Evolutionary conservation across 2,113 vertebrate genomes (phyloP).

Genomic region (Mystacornis crossleyi): DNA sequence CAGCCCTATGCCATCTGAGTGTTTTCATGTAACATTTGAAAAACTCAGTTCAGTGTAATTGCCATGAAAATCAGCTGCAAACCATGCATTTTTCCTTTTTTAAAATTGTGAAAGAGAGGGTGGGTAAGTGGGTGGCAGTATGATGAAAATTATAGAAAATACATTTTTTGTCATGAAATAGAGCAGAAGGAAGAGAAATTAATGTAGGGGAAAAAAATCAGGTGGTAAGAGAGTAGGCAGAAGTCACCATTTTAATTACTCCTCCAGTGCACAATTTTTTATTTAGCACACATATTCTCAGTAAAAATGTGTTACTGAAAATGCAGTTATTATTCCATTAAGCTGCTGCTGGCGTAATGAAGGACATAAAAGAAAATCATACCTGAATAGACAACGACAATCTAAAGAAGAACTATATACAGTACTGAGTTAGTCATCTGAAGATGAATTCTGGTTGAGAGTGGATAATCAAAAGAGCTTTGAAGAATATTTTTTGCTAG

Average conservation of each 20-base stretch:
- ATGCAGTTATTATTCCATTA: slow-evolving; percentile 36
- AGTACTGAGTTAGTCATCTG: neutral
- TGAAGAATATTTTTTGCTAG: neutral
- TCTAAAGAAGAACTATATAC: neutral
- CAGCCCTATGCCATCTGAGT: neutral
- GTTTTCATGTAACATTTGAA: slow-evolving; percentile 19
- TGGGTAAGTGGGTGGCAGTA: slow-evolving; percentile 62
- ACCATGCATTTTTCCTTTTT: slow-evolving; percentile 57
- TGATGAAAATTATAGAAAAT: slow-evolving; percentile 43
- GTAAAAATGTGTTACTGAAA: slow-evolving; percentile 3
- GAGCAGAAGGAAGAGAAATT: slow-evolving; percentile 41
- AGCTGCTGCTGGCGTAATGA: neutral
- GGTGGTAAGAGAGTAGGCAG: slow-evolving; percentile 46
- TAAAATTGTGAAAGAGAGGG: slow-evolving; percentile 64
- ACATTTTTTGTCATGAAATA: slow-evolving; percentile 53
- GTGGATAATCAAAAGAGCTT: neutral
- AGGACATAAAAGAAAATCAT: neutral
- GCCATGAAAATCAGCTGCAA: slow-evolving; percentile 40
- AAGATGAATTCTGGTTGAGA: neutral
- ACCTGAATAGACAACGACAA: neutral
- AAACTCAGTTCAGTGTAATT: neutral
- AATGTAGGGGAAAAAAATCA: neutral
- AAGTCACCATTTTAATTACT: slow-evolving; percentile 27
- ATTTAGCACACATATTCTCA: slow-evolving; percentile 12
- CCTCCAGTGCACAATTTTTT: slow-evolving; percentile 4